Conservation (phyloP, 2,113 vertebrate species). For the Python bivittatus region DNA sequence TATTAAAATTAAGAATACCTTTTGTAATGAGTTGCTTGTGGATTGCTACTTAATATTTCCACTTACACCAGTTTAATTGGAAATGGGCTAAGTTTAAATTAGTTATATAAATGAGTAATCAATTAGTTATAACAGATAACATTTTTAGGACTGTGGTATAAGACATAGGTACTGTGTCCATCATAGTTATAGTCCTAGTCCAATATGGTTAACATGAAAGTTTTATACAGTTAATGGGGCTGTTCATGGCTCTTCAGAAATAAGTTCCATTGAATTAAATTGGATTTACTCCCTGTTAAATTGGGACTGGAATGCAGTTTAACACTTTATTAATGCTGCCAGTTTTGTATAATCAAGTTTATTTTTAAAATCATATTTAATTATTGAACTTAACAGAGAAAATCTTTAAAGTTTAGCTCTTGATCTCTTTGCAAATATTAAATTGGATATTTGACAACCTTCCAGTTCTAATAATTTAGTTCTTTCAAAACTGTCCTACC, state of each 20-base stretch:
- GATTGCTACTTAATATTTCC: background rate
- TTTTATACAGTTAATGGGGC: background rate
- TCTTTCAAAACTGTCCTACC: conserved; percentile 47
- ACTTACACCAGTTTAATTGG: background rate
- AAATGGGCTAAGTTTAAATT: background rate
- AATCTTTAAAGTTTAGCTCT: background rate
- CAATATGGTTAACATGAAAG: background rate
- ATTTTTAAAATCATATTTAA: background rate
- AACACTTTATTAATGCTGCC: background rate
- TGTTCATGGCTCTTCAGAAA: background rate
- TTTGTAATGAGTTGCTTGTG: background rate
- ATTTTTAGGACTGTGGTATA: background rate
- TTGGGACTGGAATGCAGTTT: background rate
- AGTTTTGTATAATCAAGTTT: background rate
- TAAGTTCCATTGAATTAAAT: background rate
- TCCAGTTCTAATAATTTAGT: conserved; percentile 33
- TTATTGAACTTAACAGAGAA: background rate
- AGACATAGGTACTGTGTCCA: background rate
- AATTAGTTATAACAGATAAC: background rate
- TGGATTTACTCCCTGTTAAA: background rate
- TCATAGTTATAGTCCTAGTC: background rate
- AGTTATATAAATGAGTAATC: background rate
- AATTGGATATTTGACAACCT: conserved; percentile 34
- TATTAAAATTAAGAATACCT: background rate
- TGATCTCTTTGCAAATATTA: conserved; percentile 29